These are phyloP conservation scores for Drosophila melanosoma DNA, from an alignment of 2,888 invertebrate species.

Conservation along the genomic window DNA sequence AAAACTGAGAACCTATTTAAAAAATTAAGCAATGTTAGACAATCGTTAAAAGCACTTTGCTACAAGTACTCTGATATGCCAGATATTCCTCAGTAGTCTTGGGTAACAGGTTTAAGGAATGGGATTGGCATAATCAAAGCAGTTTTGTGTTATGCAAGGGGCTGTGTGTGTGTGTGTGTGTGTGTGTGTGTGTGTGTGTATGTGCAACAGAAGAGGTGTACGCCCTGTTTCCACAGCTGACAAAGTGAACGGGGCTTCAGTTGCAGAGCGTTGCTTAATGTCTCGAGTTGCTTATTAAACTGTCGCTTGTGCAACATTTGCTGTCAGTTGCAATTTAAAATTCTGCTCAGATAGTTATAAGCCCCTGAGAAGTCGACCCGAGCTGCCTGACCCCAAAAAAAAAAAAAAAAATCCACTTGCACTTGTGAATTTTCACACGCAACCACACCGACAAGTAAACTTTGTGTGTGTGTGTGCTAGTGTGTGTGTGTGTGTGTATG, in stretches of 20 bases:
- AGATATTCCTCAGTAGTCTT: neutral
- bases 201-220: neutral
- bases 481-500: neutral
- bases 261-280: conserved; percentile 29
- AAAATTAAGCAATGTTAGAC: neutral
- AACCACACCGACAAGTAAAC: conserved; percentile 22
- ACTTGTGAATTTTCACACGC: conserved; percentile 70
- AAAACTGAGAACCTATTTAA: neutral
- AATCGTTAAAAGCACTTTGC: neutral
- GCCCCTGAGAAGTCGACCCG: neutral
- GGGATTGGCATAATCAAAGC: neutral
- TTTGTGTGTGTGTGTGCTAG: neutral
- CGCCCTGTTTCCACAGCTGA: neutral
- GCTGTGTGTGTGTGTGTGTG: neutral
- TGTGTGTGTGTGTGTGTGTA: neutral
- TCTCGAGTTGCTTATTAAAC: conserved; percentile 47
- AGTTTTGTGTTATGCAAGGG: neutral
- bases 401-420: conserved; percentile 44
- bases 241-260: conserved; percentile 3
- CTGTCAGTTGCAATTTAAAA: conserved; percentile 45
- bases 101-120: neutral
- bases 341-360: conserved; percentile 29
- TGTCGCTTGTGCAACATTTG: conserved; percentile 28
- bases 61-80: neutral
- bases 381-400: conserved; percentile 21